Percentiles rank a stretch among this genome's conserved stretches.
These are phyloP conservation scores for Lasioglossum baleicum DNA, from an alignment of 1,140 invertebrate genomes.

Conservation along the genomic window DNA sequence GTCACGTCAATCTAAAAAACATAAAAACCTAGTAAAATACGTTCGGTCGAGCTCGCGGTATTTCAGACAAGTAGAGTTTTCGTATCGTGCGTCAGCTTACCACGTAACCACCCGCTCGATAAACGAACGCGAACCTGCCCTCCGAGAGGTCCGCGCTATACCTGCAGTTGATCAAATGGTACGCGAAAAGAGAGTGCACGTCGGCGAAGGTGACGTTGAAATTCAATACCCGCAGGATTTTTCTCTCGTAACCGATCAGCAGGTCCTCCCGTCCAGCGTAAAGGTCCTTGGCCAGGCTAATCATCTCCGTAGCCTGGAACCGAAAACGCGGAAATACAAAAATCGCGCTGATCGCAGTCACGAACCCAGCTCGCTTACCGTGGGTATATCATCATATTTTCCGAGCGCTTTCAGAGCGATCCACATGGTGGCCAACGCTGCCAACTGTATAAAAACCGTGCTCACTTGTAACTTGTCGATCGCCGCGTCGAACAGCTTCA, in stretches of 20 bases:
- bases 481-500: slow-evolving; percentile 63
- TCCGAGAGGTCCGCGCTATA: background rate
- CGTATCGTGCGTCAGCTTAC: slow-evolving; percentile 23
- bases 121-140: background rate
- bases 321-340: too few species aligned
- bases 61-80: too few species aligned
- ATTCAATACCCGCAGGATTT: slow-evolving; percentile 53
- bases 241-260: slow-evolving; percentile 52
- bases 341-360: background rate
- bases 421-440: slow-evolving; percentile 62
- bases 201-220: slow-evolving; percentile 65
- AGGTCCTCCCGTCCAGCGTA: slow-evolving; percentile 39
- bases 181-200: slow-evolving; percentile 52
- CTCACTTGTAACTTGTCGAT: slow-evolving; percentile 43
- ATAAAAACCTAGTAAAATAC: too few species aligned
- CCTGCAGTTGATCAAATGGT: slow-evolving; percentile 36
- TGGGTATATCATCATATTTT: too few species aligned
- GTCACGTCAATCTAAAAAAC: slow-evolving; percentile 67
- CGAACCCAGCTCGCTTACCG: slow-evolving; percentile 34
- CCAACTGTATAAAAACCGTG: slow-evolving; percentile 44
- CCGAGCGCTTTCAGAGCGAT: slow-evolving; percentile 64
- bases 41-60: too few species aligned
- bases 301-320: slow-evolving; percentile 53
- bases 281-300: slow-evolving; percentile 38
- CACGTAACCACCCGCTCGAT: slow-evolving; percentile 61